Percentiles rank a stretch among this genome's conserved stretches.
Evolutionary conservation across 2,113 vertebrate species (phyloP).

Genomic region (Pangasianodon hypophthalmus): DNA sequence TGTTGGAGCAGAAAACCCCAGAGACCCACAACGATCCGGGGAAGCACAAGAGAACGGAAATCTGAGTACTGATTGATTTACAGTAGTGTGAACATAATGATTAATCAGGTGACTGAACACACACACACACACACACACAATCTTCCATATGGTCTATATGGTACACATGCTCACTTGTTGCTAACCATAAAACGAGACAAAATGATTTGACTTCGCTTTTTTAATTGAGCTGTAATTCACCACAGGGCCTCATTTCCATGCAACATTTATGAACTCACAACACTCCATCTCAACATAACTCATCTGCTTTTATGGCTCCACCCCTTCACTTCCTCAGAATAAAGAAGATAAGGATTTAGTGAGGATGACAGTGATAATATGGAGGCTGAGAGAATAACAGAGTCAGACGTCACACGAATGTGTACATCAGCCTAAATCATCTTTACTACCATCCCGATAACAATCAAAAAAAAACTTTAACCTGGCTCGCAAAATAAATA

Average conservation of each 20-base stretch:
- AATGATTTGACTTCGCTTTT: background rate
- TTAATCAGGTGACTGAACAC: background rate
- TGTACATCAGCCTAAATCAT: background rate
- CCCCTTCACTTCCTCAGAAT: background rate
- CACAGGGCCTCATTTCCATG: background rate
- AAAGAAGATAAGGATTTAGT: background rate
- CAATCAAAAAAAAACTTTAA: background rate
- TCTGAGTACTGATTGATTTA: background rate
- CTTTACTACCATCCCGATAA: background rate
- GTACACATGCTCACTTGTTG: background rate
- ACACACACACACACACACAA: background rate
- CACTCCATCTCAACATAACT: background rate
- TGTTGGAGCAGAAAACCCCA: background rate
- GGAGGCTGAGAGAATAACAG: background rate
- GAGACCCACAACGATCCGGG: background rate
- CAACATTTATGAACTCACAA: conserved; percentile 3
- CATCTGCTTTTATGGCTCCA: conserved; percentile 1
- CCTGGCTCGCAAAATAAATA: background rate
- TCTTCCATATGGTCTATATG: background rate
- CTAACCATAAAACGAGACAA: background rate
- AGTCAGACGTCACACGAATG: too few species aligned
- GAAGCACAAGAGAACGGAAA: background rate
- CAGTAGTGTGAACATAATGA: background rate
- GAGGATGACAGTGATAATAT: background rate
- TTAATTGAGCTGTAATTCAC: background rate